Percentiles rank a stretch among this genome's conserved stretches.
These are phyloP conservation scores for Bombus affinis DNA, from an alignment of 1,140 invertebrate species.

Conservation along the genomic window DNA sequence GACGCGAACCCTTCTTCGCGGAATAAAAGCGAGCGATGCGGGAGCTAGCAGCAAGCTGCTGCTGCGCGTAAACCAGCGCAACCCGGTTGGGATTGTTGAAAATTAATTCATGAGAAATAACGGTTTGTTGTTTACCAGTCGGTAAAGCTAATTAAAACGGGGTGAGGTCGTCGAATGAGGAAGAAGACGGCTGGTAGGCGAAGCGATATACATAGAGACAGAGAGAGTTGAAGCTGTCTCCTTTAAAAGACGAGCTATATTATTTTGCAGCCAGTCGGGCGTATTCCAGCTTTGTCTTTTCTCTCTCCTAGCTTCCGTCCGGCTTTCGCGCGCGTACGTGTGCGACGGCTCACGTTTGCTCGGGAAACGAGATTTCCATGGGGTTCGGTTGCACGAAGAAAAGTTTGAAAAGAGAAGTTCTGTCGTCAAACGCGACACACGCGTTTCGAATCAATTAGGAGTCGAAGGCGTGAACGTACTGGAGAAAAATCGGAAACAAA, in stretches of 20 bases:
- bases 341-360: neutral
- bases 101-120: constrained; percentile 71
- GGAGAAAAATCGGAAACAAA: neutral
- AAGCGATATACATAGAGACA: neutral
- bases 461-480: neutral
- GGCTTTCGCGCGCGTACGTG: neutral
- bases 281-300: neutral
- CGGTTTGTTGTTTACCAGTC: constrained; percentile 64
- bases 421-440: neutral
- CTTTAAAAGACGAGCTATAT: constrained; percentile 54
- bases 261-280: constrained; percentile 38
- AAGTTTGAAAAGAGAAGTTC: neutral
- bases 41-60: neutral
- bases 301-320: neutral
- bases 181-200: neutral
- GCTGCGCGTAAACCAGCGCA: neutral
- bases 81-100: constrained; percentile 52
- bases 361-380: constrained; percentile 44
- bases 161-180: neutral
- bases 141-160: constrained; percentile 67
- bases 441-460: constrained; percentile 5
- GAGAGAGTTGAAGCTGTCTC: constrained; percentile 12
- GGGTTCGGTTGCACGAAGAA: constrained; percentile 11
- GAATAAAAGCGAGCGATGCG: constrained; percentile 47
- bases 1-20: constrained; percentile 15